phyloP scores from a whole-genome alignment of 2,113 vertebrate genomes.

The pig (Sus scrofa) region DNA sequence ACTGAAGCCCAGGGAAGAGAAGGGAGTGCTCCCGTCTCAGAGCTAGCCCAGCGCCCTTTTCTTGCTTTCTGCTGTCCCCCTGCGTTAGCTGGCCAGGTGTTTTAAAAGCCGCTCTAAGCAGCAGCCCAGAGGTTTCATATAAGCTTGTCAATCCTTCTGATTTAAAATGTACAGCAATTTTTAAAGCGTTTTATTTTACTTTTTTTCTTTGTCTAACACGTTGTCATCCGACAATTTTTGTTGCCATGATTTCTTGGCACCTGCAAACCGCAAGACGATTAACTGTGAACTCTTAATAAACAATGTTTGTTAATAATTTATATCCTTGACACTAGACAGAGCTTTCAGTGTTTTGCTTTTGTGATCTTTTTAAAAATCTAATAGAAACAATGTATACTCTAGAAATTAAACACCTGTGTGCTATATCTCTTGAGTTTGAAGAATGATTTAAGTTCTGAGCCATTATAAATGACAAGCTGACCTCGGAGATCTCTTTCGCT shows the following conservation, averaged over 20 bases:
- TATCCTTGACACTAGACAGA: constrained; percentile 10
- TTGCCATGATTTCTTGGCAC: constrained; percentile 55
- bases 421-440: constrained; percentile 7
- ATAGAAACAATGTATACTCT: constrained; percentile 44
- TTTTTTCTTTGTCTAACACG: background rate
- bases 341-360: constrained; percentile 46
- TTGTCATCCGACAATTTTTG: background rate
- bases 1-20: background rate
- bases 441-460: constrained; percentile 61
- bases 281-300: constrained; percentile 73
- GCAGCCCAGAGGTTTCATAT: background rate
- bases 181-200: background rate
- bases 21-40: background rate
- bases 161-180: background rate
- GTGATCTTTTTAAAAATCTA: constrained; percentile 55
- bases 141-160: background rate
- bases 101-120: background rate
- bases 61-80: background rate
- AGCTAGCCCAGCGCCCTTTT: background rate
- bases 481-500: constrained; percentile 70
- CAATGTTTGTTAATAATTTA: constrained; percentile 47
- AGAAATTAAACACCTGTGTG: constrained; percentile 63
- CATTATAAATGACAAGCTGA: constrained; percentile 23
- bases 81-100: background rate
- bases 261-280: constrained; percentile 51